Evolutionary conservation across 2,888 invertebrate species (phyloP).

Genomic region (Chalcosyrphus nemorum): DNA sequence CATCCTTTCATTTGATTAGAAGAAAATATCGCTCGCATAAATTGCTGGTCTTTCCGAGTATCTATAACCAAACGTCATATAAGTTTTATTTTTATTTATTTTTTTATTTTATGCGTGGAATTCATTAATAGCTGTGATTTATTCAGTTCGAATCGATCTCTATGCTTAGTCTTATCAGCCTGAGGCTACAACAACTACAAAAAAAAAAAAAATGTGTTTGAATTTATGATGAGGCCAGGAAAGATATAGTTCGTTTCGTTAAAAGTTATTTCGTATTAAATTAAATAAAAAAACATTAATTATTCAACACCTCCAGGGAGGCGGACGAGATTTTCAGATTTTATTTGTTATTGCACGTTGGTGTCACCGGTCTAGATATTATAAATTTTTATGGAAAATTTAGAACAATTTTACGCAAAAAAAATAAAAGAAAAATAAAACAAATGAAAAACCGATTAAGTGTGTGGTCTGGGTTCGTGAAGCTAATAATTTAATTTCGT

Average conservation of each 20-base stretch:
- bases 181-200: constrained; percentile 1
- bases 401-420: constrained; percentile 30
- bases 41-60: too few species aligned
- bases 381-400: constrained; percentile 25
- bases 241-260: constrained; percentile 24
- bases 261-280: constrained; percentile 57
- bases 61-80: neutral
- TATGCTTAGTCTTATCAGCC: constrained; percentile 55
- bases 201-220: constrained; percentile 14
- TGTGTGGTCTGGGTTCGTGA: constrained; percentile 38
- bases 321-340: constrained; percentile 15
- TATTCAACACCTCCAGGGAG: constrained; percentile 52
- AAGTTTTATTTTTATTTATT: neutral
- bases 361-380: constrained; percentile 5
- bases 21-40: too few species aligned
- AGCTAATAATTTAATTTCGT: constrained; percentile 51
- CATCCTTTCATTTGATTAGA: constrained; percentile 9
- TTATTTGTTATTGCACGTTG: neutral
- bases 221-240: constrained; percentile 48
- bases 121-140: constrained; percentile 51
- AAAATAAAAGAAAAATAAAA: constrained; percentile 1
- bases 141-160: constrained; percentile 38
- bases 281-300: constrained; percentile 51
- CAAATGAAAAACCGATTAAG: constrained; percentile 15
- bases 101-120: constrained; percentile 14